A percentile compares a stretch with the other conserved stretches of the same genome.
phyloP scores from a whole-genome alignment of 2,797 vertebrate genomes.

The Manis crassicaudata region DNA sequence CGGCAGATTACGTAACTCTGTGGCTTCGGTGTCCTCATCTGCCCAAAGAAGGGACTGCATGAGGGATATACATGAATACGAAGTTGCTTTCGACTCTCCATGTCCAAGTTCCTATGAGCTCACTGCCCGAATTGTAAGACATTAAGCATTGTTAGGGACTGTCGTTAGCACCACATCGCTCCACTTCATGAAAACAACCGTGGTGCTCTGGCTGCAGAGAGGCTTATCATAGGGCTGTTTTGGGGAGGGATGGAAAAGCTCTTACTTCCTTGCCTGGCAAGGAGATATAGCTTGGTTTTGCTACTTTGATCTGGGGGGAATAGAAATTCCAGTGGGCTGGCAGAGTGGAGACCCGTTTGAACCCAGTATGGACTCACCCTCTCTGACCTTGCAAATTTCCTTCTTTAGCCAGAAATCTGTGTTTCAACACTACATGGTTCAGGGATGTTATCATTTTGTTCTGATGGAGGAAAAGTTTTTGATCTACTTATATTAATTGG shows the following conservation, averaged over 20 bases:
- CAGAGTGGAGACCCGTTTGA: not conserved
- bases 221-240: not conserved
- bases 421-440: not conserved
- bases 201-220: not conserved
- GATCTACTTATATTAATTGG: not conserved
- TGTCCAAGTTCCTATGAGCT: not conserved
- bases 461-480: not conserved
- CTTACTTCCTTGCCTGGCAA: not conserved
- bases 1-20: not conserved
- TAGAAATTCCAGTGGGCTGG: not conserved
- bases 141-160: not conserved
- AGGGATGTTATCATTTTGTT: not conserved
- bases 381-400: not conserved
- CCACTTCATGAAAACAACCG: not conserved
- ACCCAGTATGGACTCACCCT: not conserved
- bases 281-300: not conserved
- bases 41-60: not conserved
- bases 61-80: not conserved
- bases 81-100: not conserved
- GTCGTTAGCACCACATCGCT: not conserved
- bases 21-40: not conserved
- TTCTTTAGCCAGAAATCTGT: not conserved
- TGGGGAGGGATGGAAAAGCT: not conserved
- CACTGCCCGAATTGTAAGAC: not conserved
- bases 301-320: not conserved